These are phyloP conservation scores for Calliphora vicina DNA, from an alignment of 1,140 invertebrate genomes.

Conservation along the genomic window DNA sequence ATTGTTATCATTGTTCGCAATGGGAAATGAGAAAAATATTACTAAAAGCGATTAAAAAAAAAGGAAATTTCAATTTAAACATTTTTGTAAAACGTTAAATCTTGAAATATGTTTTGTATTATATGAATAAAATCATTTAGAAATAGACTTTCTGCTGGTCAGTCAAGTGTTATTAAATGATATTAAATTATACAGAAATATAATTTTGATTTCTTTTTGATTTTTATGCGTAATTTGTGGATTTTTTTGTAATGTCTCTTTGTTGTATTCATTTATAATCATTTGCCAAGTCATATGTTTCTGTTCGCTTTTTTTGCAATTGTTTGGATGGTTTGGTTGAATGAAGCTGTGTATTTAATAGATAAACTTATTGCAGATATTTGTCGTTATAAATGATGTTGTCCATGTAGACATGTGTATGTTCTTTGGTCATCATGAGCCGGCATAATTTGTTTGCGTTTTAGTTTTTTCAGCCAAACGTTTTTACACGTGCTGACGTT, in stretches of 20 bases:
- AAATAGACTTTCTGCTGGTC: background rate
- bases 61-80: no score
- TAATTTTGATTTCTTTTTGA: background rate
- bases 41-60: no score
- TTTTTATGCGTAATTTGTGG: background rate
- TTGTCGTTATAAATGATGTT: background rate
- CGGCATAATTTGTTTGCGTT: slow-evolving; percentile 11
- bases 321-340: background rate
- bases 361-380: background rate
- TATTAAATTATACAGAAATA: background rate
- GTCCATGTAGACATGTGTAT: background rate
- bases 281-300: slow-evolving; percentile 13
- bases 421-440: slow-evolving; percentile 16
- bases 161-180: background rate
- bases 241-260: background rate
- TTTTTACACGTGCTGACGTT: slow-evolving; percentile 16
- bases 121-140: no score
- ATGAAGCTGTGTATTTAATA: background rate
- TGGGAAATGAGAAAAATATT: no score
- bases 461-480: background rate
- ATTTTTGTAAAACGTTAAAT: no score
- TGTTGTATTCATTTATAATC: background rate
- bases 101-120: no score
- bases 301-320: background rate
- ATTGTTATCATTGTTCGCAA: no score